Base-by-base conservation (phyloP, 2,797 vertebrate genomes). In the Coilia nasus region DNA sequence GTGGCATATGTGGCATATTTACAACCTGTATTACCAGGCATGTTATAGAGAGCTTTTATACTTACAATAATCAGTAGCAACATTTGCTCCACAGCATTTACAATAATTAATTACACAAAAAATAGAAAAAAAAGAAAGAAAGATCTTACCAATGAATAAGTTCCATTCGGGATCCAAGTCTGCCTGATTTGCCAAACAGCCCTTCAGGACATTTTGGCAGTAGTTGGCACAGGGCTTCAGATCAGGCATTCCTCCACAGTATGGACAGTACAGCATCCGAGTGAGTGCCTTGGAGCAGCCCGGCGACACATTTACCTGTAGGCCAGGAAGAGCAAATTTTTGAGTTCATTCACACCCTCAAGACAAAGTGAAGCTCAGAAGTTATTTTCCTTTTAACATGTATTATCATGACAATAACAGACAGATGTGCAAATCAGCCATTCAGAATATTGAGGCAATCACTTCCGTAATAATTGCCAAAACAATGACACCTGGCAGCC, bases 121-220 rank as follows among this genome's bases (percentile, higher is more conserved):
- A 2, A 44, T 19, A 78, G 2, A 78, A 19, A 78, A 78, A 0
- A 21, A 78, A 9, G 2, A 75, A 78, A 78, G 19, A 44, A 78
- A 21, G 7, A 44, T 90, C 97, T 97, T 96, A 99, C 98, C 98
- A 88, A 99, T 96, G 88, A 99, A 99, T 83, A 97, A 94, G 92
- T 98, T 99, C 98, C 98, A 99, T 90, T 99, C 98, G 0, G 97
- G 96, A 90, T 99, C 98, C 21, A 99, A 95, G 93, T 99, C 98
- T 0, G 98, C 98, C 92, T 99, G 98, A 93, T 99, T 99, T 25
- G 98, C 98, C 83, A 99, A 94, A 90, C 98, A 99, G 92, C 98
- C 98, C 88, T 97, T 98, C 97, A 99, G 97, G 81, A 99, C 98
- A n/a, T 99, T 99, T 91, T 97, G 97, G 91, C 98, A 99, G 94